Evolutionary conservation across 1,140 invertebrate species (phyloP), one percentile per base, ranked within the genome.

Genomic region (Amphibalanus amphitrite): DNA sequence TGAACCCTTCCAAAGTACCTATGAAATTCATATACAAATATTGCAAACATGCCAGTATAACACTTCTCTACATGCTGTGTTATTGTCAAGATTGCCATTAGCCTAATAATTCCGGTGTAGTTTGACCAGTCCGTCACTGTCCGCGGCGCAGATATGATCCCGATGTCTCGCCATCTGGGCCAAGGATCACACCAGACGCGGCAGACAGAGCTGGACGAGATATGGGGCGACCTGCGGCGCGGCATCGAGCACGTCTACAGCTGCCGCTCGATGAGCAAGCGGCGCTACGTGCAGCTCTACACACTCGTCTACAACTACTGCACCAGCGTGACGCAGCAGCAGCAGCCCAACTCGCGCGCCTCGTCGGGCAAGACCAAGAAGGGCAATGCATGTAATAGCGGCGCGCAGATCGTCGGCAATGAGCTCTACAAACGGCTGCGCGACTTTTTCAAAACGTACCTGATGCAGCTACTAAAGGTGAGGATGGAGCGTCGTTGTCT

Each of bases 291-390:
- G 84, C 86, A 92, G 77, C 82, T 96, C 23, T 97, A 96, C 79
- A 96, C 93, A 86, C 92, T 96, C 82, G 93, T 97, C 71, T 96
- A 97, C 80, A 92, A 97, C 81, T 97, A 97, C 80, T 97, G 94
- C 78, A 97, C 94, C 47, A 95, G 91, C 78, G 93, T 95, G 29
- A 91, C 93, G 80, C 89, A 92, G 76, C 86, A 75, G 82, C 72
- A 82, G 80, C 74, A 69, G 75, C 73, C 28, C 72, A 76, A 28
- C 74, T 76, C 67, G 74, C 76, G 26, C 69, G 74, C 8, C 71
- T 74, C 59, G 73, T 29, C 33, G 47, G 47, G 72, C 23, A 28
- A 26, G 26, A 28, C 26, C 17, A 67, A 67, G 65, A 67, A 67
- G 65, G 10, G 26, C 8, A 28, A 25, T 26, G 23, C 65, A 26